These are phyloP conservation scores for Acestrorhynchus altus DNA, from an alignment of 2,797 vertebrate species.

Conservation along the genomic window DNA sequence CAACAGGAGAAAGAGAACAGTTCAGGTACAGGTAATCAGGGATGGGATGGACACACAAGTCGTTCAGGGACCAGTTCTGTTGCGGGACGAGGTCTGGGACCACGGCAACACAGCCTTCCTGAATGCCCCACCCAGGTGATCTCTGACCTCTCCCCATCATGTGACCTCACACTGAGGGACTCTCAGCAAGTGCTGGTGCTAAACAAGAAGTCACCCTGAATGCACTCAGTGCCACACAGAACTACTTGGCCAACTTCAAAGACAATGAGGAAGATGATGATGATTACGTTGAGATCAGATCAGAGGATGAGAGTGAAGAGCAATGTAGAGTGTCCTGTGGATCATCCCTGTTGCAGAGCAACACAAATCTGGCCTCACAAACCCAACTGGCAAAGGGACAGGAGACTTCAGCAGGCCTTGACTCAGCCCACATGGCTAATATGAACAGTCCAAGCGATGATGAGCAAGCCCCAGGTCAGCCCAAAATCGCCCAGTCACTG, in stretches of 20 bases:
- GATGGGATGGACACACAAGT: constrained; percentile 52
- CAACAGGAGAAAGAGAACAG: constrained; percentile 72
- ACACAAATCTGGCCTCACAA: constrained; percentile 17
- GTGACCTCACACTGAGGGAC: constrained; percentile 90
- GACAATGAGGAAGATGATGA: constrained; percentile 91
- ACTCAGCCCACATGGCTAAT: constrained; percentile 75
- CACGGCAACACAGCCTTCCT: constrained; percentile 80
- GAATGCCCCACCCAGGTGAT: constrained; percentile 73
- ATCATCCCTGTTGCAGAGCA: constrained; percentile 67
- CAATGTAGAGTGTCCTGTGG: neutral
- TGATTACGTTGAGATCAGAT: constrained; percentile 97
- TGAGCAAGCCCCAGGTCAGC: constrained; percentile 70
- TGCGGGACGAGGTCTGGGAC: constrained; percentile 50
- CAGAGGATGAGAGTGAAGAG: constrained; percentile 87
- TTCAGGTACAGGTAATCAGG: constrained; percentile 59
- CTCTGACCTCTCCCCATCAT: constrained; percentile 82
- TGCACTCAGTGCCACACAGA: constrained; percentile 87
- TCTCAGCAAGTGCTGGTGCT: constrained; percentile 91
- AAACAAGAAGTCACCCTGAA: constrained; percentile 82
- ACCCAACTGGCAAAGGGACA: constrained; percentile 34
- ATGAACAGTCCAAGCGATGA: constrained; percentile 74
- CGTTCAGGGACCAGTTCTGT: neutral
- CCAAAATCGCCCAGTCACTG: constrained; percentile 94
- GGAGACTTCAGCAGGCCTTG: constrained; percentile 66
- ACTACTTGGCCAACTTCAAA: constrained; percentile 96